Evolutionary conservation across 2,888 invertebrate species (phyloP).

Genomic region (Plutella xylostella): DNA sequence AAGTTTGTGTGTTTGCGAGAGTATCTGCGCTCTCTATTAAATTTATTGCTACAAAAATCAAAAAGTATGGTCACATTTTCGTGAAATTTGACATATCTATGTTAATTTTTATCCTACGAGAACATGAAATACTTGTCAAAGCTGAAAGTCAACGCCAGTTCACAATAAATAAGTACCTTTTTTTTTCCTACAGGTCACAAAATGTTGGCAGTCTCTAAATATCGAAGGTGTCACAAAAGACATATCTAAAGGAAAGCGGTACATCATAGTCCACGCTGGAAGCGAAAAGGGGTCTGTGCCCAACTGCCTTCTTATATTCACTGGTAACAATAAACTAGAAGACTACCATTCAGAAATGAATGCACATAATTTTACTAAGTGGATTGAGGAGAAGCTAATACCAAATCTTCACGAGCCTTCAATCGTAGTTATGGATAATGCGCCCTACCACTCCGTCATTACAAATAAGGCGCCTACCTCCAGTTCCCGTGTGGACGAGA

Average conservation of each 20-base stretch:
- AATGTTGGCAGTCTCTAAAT: constrained; percentile 19
- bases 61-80: no score
- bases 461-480: background rate
- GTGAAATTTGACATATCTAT: background rate
- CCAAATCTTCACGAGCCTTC: background rate
- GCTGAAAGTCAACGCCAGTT: no score
- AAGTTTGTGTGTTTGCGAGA: no score
- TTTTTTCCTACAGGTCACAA: constrained; percentile 4
- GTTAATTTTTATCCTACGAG: background rate
- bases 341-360: background rate
- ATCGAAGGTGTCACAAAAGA: constrained; percentile 11
- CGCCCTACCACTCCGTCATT: constrained; percentile 12
- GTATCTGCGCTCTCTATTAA: no score
- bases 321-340: background rate
- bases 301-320: constrained; percentile 11
- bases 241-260: constrained; percentile 17
- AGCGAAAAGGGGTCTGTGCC: constrained; percentile 20
- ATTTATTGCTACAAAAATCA: no score
- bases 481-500: background rate
- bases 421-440: constrained; percentile 15
- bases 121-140: background rate
- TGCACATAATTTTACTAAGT: background rate
- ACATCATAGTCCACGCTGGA: constrained; percentile 20
- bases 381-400: background rate
- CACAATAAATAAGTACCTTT: background rate